These are phyloP conservation scores for Gobius niger DNA, from an alignment of 2,113 vertebrate genomes.

Conservation along the genomic window DNA sequence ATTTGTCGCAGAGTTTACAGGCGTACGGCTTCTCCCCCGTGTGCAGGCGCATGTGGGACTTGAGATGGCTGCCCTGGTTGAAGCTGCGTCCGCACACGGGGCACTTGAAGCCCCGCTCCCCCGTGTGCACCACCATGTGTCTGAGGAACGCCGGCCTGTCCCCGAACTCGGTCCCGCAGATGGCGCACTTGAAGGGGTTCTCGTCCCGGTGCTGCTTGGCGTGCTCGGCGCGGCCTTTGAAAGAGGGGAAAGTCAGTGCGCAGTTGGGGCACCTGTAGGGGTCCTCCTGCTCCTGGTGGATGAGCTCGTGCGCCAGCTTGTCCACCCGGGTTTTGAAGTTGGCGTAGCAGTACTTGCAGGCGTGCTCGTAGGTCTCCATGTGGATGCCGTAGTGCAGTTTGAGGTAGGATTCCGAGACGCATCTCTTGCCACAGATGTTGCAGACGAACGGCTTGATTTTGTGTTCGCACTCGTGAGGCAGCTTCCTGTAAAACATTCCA, in stretches of 20 bases:
- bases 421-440: too few relatives aligned
- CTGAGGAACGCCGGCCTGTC: constrained; percentile 10
- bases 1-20: constrained; percentile 54
- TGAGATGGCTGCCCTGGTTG: constrained; percentile 54
- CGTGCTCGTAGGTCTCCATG: constrained; percentile 17
- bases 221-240: constrained; percentile 35
- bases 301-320: constrained; percentile 48
- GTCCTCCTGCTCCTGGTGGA: constrained; percentile 21
- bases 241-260: constrained; percentile 27
- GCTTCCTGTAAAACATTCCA: too few relatives aligned
- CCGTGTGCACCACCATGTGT: constrained; percentile 54
- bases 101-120: constrained; percentile 38
- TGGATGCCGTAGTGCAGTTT: too few relatives aligned
- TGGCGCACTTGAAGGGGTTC: constrained; percentile 28
- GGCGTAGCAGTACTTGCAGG: constrained; percentile 53
- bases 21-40: constrained; percentile 54
- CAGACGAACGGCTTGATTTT: too few relatives aligned
- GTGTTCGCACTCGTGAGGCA: too few relatives aligned
- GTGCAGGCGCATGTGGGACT: constrained; percentile 51
- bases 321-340: constrained; percentile 51
- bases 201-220: constrained; percentile 31
- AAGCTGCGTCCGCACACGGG: constrained; percentile 53
- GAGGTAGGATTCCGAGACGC: too few relatives aligned
- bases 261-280: constrained; percentile 59
- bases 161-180: constrained; percentile 46